These are phyloP conservation scores for Zoanthus sansibaricus DNA, from an alignment of 92 coral and sea anemone species.

Conservation along the genomic window DNA sequence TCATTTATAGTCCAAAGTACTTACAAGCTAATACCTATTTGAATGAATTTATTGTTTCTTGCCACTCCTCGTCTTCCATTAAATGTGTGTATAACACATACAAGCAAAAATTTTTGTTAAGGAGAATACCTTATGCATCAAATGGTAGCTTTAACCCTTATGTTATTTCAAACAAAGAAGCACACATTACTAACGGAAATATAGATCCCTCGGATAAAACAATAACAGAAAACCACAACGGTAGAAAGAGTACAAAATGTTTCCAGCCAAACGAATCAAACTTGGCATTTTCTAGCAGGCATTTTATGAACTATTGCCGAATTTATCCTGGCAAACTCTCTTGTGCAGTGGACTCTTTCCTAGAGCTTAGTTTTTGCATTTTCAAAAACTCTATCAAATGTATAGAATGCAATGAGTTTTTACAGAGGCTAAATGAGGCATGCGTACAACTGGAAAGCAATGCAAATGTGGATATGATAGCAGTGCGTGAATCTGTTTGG, in stretches of 20 bases:
- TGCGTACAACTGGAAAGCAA: conserved; percentile 3
- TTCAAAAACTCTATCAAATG: conserved; percentile 9
- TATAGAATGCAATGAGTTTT: conserved; percentile 9
- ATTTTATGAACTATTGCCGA: background rate
- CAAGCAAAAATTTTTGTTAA: background rate
- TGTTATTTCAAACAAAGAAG: conserved; percentile 5
- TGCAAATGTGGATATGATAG: conserved; percentile 11
- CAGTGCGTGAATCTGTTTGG: conserved; percentile 13
- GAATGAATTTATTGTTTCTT: conserved; percentile 6
- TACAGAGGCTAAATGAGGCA: conserved; percentile 1
- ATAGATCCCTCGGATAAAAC: conserved; percentile 4
- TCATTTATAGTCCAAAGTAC: conserved; percentile 10
- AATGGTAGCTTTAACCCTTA: conserved; percentile 1
- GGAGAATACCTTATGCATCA: conserved; percentile 1
- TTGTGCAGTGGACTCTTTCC: conserved; percentile 1
- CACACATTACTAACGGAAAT: conserved; percentile 1
- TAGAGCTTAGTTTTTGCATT: conserved; percentile 7
- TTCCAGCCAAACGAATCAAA: conserved; percentile 5
- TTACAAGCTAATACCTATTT: background rate
- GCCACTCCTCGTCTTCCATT: conserved; percentile 8
- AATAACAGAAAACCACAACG: conserved; percentile 7
- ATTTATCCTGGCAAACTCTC: background rate
- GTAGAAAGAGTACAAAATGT: background rate
- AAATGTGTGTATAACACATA: conserved; percentile 3
- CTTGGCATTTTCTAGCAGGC: background rate